Evolutionary conservation across 1,140 invertebrate species (phyloP).

Genomic region (Arion vulgaris): DNA sequence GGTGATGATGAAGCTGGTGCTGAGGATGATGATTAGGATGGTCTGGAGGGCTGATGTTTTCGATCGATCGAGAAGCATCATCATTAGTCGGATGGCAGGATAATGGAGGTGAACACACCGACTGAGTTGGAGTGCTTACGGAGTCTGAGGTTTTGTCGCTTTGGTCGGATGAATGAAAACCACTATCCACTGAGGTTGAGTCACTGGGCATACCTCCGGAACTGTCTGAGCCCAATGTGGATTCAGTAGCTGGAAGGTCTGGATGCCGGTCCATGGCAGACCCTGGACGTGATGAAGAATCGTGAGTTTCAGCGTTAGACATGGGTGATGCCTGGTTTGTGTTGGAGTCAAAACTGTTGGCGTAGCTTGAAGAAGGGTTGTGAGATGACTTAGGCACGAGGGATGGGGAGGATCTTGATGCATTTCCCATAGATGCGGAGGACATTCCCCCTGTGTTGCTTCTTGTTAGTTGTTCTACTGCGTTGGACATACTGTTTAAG

Average conservation of each 20-base stretch:
- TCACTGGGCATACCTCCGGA: constrained; percentile 45
- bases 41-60: constrained; percentile 29
- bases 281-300: constrained; percentile 40
- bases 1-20: neutral
- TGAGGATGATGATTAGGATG: constrained; percentile 15
- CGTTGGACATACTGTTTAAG: constrained; percentile 54
- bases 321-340: constrained; percentile 32
- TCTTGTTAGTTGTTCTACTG: constrained; percentile 53
- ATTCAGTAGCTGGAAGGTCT: constrained; percentile 34
- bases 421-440: constrained; percentile 29
- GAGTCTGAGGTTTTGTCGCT: constrained; percentile 44
- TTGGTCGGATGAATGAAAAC: constrained; percentile 46
- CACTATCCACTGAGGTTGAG: constrained; percentile 46
- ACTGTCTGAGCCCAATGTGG: constrained; percentile 39
- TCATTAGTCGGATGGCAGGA: neutral
- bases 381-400: constrained; percentile 29
- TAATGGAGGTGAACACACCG: constrained; percentile 19
- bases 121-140: constrained; percentile 34
- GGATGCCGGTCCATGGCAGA: constrained; percentile 42
- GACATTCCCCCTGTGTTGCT: constrained; percentile 27
- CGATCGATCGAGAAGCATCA: constrained; percentile 32
- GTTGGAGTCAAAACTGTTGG: constrained; percentile 19
- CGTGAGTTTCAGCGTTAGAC: constrained; percentile 43
- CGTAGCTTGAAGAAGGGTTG: constrained; percentile 2
- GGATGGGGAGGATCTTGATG: constrained; percentile 34